Percentiles rank a stretch among this genome's conserved stretches.
Conservation (phyloP, 2,888 invertebrate genomes). For the Deilephila porcellus region DNA sequence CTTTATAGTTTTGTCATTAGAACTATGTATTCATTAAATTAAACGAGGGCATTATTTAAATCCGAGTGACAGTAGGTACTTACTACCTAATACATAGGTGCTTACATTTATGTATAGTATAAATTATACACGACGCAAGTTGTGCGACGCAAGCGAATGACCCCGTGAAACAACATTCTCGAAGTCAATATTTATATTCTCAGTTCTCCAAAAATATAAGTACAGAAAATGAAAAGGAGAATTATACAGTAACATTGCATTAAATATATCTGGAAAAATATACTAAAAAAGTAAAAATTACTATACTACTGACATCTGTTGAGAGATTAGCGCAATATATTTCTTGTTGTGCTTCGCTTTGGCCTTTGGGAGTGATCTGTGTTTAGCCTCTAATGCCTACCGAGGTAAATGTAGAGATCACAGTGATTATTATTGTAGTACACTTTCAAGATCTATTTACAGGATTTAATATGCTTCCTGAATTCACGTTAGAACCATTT, state of each 20-base stretch:
- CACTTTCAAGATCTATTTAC: no score
- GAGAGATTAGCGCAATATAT: background rate
- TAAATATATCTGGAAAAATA: background rate
- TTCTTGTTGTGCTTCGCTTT: background rate
- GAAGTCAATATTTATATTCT: no score
- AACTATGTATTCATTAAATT: no score
- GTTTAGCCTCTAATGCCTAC: background rate
- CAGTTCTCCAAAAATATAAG: no score
- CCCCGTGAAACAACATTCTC: background rate
- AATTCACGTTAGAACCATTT: no score
- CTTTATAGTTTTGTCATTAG: no score
- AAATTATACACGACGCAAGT: background rate
- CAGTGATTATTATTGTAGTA: background rate
- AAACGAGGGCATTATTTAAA: no score
- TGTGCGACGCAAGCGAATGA: background rate
- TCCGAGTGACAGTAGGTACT: no score
- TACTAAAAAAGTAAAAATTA: background rate
- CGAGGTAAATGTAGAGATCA: background rate
- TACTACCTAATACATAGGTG: no score
- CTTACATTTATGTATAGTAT: no score
- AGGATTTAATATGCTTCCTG: no score
- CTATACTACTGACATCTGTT: background rate
- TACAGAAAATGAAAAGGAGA: no score
- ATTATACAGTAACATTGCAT: background rate
- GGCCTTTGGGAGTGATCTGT: background rate